Percentiles rank a stretch among this genome's conserved stretches.
Conservation (phyloP, 1,140 invertebrate genomes). For the Drosophila obscura region DNA sequence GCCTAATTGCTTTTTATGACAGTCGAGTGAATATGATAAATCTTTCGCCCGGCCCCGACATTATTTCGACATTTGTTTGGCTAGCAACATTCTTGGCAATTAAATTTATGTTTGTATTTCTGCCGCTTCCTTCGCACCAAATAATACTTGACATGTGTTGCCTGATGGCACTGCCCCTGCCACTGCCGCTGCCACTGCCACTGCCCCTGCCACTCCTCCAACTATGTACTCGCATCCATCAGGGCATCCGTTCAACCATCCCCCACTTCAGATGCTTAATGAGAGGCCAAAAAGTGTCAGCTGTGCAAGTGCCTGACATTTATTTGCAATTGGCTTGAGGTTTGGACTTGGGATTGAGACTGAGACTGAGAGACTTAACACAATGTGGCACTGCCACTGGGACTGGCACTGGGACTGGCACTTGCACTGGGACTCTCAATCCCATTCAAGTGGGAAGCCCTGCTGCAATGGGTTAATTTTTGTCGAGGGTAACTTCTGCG, state of each 20-base stretch:
- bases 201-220: slow-evolving; percentile 10
- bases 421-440: too few relatives aligned
- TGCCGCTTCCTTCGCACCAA: slow-evolving; percentile 37
- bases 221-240: slow-evolving; percentile 8
- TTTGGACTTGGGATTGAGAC: slow-evolving; percentile 32
- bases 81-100: slow-evolving; percentile 77
- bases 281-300: slow-evolving; percentile 52
- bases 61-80: slow-evolving; percentile 79
- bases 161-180: slow-evolving; percentile 24
- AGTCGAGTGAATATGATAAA: slow-evolving; percentile 81
- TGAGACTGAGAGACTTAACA: background rate
- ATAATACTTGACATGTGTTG: slow-evolving; percentile 73
- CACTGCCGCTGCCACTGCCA: slow-evolving; percentile 4
- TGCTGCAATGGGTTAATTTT: slow-evolving; percentile 24
- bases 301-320: slow-evolving; percentile 69
- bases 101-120: slow-evolving; percentile 66
- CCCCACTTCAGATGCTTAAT: slow-evolving; percentile 10
- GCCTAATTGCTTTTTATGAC: slow-evolving; percentile 82
- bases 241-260: background rate
- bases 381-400: background rate
- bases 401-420: too few relatives aligned
- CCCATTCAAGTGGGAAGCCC: slow-evolving; percentile 36
- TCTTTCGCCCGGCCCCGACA: slow-evolving; percentile 66
- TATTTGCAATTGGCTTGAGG: slow-evolving; percentile 70
- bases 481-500: slow-evolving; percentile 28